These are phyloP conservation scores for Sphaerophoria taeniata DNA, from an alignment of 2,888 invertebrate genomes.

Conservation along the genomic window DNA sequence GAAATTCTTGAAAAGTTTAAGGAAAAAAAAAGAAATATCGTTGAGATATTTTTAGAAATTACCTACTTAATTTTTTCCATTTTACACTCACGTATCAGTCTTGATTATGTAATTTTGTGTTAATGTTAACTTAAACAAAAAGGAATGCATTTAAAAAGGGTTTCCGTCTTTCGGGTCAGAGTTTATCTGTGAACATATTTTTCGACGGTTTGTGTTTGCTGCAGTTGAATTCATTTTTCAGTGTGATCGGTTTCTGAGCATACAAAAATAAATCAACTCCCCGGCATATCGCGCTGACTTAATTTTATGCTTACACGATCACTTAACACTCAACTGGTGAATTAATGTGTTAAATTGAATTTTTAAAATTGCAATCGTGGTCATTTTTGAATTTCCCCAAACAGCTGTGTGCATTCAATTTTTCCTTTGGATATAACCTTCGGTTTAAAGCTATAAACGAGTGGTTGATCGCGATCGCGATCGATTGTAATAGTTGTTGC, in stretches of 20 bases:
- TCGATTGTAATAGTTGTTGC: constrained; percentile 16
- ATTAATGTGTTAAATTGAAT: constrained; percentile 70
- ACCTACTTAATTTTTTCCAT: constrained; percentile 26
- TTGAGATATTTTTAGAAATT: constrained; percentile 72
- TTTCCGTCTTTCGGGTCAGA: constrained; percentile 54
- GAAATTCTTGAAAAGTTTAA: constrained; percentile 34
- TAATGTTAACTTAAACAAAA: constrained; percentile 39
- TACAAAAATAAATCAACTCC: constrained; percentile 2
- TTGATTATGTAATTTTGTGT: constrained; percentile 67
- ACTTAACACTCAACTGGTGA: constrained; percentile 67
- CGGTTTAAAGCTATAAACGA: not conserved
- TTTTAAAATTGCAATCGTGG: constrained; percentile 60
- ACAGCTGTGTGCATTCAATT: constrained; percentile 46
- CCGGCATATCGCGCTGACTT: constrained; percentile 51
- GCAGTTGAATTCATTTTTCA: constrained; percentile 50
- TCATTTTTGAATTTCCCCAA: constrained; percentile 51
- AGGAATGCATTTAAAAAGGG: constrained; percentile 9
- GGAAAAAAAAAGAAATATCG: constrained; percentile 36
- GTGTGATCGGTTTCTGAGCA: constrained; percentile 11
- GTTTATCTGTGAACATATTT: constrained; percentile 25
- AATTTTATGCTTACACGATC: constrained; percentile 72
- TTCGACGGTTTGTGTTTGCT: not conserved
- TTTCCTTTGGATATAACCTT: not conserved
- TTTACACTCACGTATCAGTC: constrained; percentile 37
- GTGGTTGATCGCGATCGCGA: not conserved